A percentile compares a stretch with the other conserved stretches of the same genome.
phyloP scores from a whole-genome alignment of 1,140 invertebrate species.

The Heliconius hewitsoni region DNA sequence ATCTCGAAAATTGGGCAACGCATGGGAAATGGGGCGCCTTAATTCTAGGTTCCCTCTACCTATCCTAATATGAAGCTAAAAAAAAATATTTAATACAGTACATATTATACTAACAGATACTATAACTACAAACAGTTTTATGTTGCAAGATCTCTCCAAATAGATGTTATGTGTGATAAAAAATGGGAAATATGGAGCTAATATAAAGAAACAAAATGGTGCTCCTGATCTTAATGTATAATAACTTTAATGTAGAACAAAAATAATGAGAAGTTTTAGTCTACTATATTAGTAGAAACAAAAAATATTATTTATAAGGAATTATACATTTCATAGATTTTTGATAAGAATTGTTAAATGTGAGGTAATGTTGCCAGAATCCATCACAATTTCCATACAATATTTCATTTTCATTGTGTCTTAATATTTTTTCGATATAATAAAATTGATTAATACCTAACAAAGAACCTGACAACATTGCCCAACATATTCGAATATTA shows the following conservation, averaged over 20 bases:
- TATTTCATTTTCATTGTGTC: neutral
- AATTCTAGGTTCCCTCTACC: no score
- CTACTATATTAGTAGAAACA: slow-evolving; percentile 9
- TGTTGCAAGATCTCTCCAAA: neutral
- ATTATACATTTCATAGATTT: neutral
- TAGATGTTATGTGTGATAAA: slow-evolving; percentile 1
- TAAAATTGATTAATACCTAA: neutral
- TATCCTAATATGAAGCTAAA: no score
- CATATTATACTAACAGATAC: neutral
- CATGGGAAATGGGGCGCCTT: no score
- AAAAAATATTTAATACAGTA: neutral
- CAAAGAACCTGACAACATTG: neutral
- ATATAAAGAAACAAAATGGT: slow-evolving; percentile 3
- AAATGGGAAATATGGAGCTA: neutral
- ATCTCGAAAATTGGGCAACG: no score
- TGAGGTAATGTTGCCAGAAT: neutral
- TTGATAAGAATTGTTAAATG: neutral
- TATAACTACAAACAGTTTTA: neutral
- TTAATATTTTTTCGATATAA: neutral
- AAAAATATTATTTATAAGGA: neutral
- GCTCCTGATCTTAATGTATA: neutral
- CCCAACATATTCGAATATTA: neutral
- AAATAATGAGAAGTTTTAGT: neutral
- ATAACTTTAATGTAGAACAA: neutral
- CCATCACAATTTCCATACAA: neutral